Evolutionary conservation across 1,140 invertebrate species (phyloP).

Genomic region (Drosophila carrolli): DNA sequence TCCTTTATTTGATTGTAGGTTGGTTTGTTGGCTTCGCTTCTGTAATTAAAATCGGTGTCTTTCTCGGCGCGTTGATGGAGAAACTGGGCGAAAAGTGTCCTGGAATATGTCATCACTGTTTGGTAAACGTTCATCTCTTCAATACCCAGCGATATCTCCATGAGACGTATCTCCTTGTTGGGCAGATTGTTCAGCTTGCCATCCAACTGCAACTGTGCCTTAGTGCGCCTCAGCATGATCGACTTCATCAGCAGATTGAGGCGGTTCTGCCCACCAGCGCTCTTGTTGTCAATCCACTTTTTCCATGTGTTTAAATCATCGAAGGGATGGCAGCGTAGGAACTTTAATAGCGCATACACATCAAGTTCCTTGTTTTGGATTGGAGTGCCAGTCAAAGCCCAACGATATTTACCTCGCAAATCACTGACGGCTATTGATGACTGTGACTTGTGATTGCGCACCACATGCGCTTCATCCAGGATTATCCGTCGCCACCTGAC

Average conservation of each 20-base stretch:
- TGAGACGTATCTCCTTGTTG: slow-evolving; percentile 86
- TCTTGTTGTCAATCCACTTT: slow-evolving; percentile 89
- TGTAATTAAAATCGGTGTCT: slow-evolving; percentile 83
- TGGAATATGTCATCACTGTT: slow-evolving; percentile 90
- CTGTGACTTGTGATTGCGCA: slow-evolving; percentile 94
- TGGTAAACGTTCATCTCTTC: slow-evolving; percentile 92
- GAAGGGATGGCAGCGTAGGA: slow-evolving; percentile 93
- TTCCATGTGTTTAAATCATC: slow-evolving; percentile 92
- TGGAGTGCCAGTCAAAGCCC: slow-evolving; percentile 97
- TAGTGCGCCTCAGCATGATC: slow-evolving; percentile 93
- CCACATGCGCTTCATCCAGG: slow-evolving; percentile 96
- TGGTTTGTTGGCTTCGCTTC: slow-evolving; percentile 53
- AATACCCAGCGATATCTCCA: slow-evolving; percentile 87
- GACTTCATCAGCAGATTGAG: slow-evolving; percentile 92
- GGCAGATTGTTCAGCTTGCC: slow-evolving; percentile 88
- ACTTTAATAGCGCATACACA: slow-evolving; percentile 94
- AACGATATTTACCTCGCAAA: slow-evolving; percentile 88
- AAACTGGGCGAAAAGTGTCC: slow-evolving; percentile 90
- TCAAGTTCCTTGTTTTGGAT: slow-evolving; percentile 97
- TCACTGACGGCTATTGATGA: slow-evolving; percentile 89
- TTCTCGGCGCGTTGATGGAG: slow-evolving; percentile 90
- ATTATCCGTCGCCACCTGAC: slow-evolving; percentile 93
- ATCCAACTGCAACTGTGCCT: slow-evolving; percentile 89
- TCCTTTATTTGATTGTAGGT: slow-evolving; percentile 77
- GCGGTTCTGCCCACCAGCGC: slow-evolving; percentile 88